phyloP scores from a whole-genome alignment of 1,140 invertebrate species.

The Zaprionus gabonicus region DNA sequence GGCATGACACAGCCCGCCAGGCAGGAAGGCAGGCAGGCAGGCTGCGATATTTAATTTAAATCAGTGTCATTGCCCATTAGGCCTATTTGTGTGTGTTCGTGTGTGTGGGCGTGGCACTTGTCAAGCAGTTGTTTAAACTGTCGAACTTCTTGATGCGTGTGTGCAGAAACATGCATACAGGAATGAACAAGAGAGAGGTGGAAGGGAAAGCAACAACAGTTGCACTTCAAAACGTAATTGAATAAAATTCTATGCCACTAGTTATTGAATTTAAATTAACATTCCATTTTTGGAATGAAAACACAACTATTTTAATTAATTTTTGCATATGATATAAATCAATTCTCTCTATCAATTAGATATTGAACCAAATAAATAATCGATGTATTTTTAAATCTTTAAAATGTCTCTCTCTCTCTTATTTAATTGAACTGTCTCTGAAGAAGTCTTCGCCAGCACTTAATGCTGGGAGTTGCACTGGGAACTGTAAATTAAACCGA shows the following conservation, averaged over 20 bases:
- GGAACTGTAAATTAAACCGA: constrained; percentile 26
- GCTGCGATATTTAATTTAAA: constrained; percentile 80
- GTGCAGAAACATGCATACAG: background rate
- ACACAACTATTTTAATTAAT: background rate
- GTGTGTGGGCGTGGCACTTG: constrained; percentile 31
- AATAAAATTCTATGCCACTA: too few species aligned
- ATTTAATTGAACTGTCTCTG: background rate
- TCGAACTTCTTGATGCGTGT: constrained; percentile 2
- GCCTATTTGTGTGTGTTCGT: constrained; percentile 18
- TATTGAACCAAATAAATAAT: too few species aligned
- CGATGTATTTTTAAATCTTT: too few species aligned
- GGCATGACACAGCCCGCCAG: constrained; percentile 21
- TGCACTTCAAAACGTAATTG: background rate
- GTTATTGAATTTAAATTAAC: too few species aligned
- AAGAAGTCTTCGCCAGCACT: background rate
- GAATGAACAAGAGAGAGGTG: too few species aligned
- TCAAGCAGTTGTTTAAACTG: constrained; percentile 47
- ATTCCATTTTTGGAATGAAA: background rate
- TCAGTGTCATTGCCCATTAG: constrained; percentile 74
- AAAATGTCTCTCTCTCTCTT: background rate
- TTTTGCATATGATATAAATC: too few species aligned
- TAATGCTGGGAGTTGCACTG: background rate
- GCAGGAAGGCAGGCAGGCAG: constrained; percentile 7
- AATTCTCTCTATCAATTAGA: too few species aligned
- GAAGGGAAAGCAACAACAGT: too few species aligned